Conservation (phyloP, 2,888 invertebrate genomes). For the Amphipyra berbera region DNA sequence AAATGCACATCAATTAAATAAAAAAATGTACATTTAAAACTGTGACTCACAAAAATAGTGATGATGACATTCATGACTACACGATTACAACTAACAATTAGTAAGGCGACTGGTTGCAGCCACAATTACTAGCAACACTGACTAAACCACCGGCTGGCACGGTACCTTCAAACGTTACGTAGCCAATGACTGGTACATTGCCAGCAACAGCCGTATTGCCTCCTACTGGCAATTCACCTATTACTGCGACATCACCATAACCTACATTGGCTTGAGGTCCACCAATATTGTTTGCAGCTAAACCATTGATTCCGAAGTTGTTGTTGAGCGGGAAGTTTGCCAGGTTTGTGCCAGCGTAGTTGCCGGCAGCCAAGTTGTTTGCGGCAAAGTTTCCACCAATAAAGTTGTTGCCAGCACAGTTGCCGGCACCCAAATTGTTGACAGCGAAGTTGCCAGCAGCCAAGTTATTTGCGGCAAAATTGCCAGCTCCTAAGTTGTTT, state of each 20-base stretch:
- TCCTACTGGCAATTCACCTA: constrained; percentile 77
- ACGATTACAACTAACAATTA: constrained; percentile 30
- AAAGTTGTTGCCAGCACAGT: constrained; percentile 20
- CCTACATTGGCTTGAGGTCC: constrained; percentile 45
- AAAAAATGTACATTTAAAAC: constrained; percentile 19
- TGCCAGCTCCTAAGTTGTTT: constrained; percentile 25
- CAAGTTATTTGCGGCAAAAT: constrained; percentile 23
- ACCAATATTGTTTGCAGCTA: constrained; percentile 4
- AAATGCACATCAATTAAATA: constrained; percentile 15
- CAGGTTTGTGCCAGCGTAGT: background rate
- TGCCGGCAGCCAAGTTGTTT: constrained; percentile 11
- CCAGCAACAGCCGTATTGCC: constrained; percentile 77
- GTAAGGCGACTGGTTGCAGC: constrained; percentile 59
- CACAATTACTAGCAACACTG: constrained; percentile 73
- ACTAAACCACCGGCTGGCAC: constrained; percentile 81
- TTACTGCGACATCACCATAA: constrained; percentile 73
- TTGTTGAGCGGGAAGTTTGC: constrained; percentile 25
- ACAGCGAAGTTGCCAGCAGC: constrained; percentile 1
- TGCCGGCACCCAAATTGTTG: constrained; percentile 19
- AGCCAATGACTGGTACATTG: constrained; percentile 82
- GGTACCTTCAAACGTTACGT: constrained; percentile 81
- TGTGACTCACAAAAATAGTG: constrained; percentile 1
- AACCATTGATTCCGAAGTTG: constrained; percentile 27
- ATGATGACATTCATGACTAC: background rate
- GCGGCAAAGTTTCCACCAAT: constrained; percentile 19